Base-by-base conservation (phyloP, 2,113 vertebrate genomes). In the Hippoglossus stenolepis region DNA sequence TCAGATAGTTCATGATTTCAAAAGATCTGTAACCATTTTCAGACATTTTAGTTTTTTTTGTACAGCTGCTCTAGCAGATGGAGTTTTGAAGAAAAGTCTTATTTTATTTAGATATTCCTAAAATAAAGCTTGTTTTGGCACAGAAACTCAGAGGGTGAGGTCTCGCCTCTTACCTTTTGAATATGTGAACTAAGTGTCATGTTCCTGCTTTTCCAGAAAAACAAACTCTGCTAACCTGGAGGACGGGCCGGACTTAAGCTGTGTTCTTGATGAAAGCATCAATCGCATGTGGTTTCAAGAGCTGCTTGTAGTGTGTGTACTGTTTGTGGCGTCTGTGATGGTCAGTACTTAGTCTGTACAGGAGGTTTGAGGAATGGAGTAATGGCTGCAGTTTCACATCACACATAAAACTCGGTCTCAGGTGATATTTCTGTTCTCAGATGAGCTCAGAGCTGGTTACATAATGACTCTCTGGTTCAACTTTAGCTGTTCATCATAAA, bases 351-450 rank as follows among this genome's bases (percentile, higher is more conserved):
- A 15, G n/a, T 40, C 47, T n/a, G n/a, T 9, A 54, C 26, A 47
- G 56, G 49, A 67, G 57, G 14, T 28, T 0, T 76, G 73, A 80
- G 73, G 75, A 89, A 87, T 82, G 75, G 40, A 56, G 71, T 11
- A 70, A 87, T 84, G 68, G 73, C 40, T 77, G 57, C 65, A n/a
- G 70, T 54, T 20, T 68, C 20, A 7, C 23, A 64, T 13, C 56
- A 62, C 35, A 54, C 66, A 40, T 57, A 60, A 49, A 69, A 28
- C 59, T 68, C 23, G 24, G 13, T 70, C 60, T 69, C 45, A 82
- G 66, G 59, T 80, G 76, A 83, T 47, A 5, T 38, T 47, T 17
- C 45, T 17, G 45, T 38, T 70, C 59, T 68, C 38, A 82, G 66
- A 59, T 80, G 77, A 82, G 64, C 49, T 21, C 53, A 10, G 1